A percentile compares a stretch with the other conserved stretches of the same genome.
Evolutionary conservation across 2,888 invertebrate genomes (phyloP).

Genomic region (Saturnia pavonia): DNA sequence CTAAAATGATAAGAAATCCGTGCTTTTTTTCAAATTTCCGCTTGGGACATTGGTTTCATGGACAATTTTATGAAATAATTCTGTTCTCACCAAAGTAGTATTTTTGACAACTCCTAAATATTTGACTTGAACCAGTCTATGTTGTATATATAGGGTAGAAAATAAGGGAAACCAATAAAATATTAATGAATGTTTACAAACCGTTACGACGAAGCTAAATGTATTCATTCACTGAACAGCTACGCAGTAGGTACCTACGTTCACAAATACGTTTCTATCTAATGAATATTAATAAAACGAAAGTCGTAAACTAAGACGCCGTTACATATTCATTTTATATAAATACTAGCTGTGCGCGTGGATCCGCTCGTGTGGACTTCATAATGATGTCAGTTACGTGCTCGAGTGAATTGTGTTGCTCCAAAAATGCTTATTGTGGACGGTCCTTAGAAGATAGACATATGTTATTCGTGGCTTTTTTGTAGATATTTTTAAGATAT

Average conservation of each 20-base stretch:
- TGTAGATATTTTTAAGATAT: too few species aligned
- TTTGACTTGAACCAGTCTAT: too few species aligned
- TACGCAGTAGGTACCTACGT: conserved; percentile 20
- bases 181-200: conserved; percentile 47
- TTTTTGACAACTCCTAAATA: neutral
- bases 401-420: too few species aligned
- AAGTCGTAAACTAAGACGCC: conserved; percentile 34
- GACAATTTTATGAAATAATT: neutral
- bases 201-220: conserved; percentile 35
- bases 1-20: too few species aligned
- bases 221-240: conserved; percentile 25
- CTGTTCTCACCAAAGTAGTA: neutral
- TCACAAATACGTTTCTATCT: conserved; percentile 26
- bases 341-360: too few species aligned
- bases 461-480: too few species aligned
- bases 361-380: too few species aligned
- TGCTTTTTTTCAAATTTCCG: too few species aligned
- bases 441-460: too few species aligned
- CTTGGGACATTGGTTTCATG: too few species aligned
- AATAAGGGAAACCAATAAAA: conserved; percentile 41
- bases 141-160: conserved; percentile 15
- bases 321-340: conserved; percentile 33
- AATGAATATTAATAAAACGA: conserved; percentile 39
- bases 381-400: too few species aligned
- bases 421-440: too few species aligned